Evolutionary conservation across 2,113 vertebrate species (phyloP), one percentile per base, ranked within the genome.

Genomic region (Saimiri boliviensis): DNA sequence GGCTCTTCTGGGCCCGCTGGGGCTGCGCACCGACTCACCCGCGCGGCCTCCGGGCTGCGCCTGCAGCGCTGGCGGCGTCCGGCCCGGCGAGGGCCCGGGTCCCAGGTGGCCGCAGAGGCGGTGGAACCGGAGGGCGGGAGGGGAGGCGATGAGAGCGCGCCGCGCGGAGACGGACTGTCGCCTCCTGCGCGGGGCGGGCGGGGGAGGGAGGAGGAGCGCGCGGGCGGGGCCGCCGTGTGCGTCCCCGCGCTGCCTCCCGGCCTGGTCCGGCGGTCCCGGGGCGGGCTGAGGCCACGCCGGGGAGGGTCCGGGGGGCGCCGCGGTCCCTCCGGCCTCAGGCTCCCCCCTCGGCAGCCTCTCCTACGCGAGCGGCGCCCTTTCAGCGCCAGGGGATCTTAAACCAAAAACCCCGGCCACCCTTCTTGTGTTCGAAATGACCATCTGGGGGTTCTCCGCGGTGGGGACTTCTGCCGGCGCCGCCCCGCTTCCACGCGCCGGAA

Each of bases 1-100:
- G 42, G 21, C 84, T 66, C 49, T 19, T 37, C 14, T 21, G 27
- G 17, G 58, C 60, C 47, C 23, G 74, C 32, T 54, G 32, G 1
- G 52, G 60, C 60, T 32, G 60, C 27, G 60, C 60, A 68, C 60
- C 35, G 9, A 97, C 97, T 98, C 96, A 97, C 97, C 96, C 6
- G 37, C 49, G 89, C 86, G 25, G 93, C 77, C 49, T 76, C 86
- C 0, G 54, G 40, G 80, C 80, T 71, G 93, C 93, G 90, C 92
- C 94, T 96, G 94, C 89, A 20, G 25, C 25, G 47, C 81, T 11
- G 93, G 40, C 49, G 21, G 56, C 74, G 35, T 86, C 90, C 8
- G 10, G 63, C 35, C 17, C 30, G 21, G 52, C 27, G 32, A 30
- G 37, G 19, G n/a, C 70, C 85, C 0, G 85, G 84, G 1, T 42